These are phyloP conservation scores for Drosophila sp. DNA, from an alignment of 1,140 invertebrate genomes.

Conservation along the genomic window DNA sequence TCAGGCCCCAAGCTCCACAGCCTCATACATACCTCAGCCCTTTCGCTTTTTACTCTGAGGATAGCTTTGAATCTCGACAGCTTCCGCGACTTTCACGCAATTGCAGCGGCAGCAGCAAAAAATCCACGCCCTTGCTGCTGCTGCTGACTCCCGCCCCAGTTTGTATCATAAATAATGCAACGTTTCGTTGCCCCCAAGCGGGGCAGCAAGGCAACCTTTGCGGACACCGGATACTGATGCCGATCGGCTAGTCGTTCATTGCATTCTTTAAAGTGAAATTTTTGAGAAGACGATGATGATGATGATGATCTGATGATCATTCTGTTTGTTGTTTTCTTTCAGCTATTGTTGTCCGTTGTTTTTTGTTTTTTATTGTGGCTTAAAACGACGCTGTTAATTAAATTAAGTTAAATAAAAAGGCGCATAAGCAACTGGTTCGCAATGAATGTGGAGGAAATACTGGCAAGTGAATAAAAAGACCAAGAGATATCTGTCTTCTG, in stretches of 20 bases:
- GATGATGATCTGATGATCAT: constrained; percentile 24
- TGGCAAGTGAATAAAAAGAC: constrained; percentile 46
- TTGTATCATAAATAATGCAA: constrained; percentile 75
- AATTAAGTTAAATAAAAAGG: constrained; percentile 77
- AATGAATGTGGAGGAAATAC: constrained; percentile 52
- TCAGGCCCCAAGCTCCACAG: constrained; percentile 28
- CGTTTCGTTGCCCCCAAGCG: constrained; percentile 27
- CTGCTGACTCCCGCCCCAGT: constrained; percentile 53
- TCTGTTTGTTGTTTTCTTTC: constrained; percentile 19
- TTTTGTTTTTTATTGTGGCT: constrained; percentile 54
- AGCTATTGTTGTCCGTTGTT: constrained; percentile 32
- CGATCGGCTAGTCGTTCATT: constrained; percentile 45
- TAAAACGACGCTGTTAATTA: constrained; percentile 74
- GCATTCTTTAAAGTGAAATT: constrained; percentile 81
- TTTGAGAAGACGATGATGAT: constrained; percentile 33
- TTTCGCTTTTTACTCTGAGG: constrained; percentile 73
- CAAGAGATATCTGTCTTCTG: constrained; percentile 17
- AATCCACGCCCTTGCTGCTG: constrained; percentile 51
- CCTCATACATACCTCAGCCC: constrained; percentile 45
- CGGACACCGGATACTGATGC: constrained; percentile 36
- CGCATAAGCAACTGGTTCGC: constrained; percentile 63
- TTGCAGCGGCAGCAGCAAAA: constrained; percentile 47
- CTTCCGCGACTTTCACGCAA: constrained; percentile 78
- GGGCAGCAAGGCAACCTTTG: constrained; percentile 32
- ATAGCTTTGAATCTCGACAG: constrained; percentile 57